Conservation (phyloP, 2,113 vertebrate species). For the Chiloscyllium plagiosum region DNA sequence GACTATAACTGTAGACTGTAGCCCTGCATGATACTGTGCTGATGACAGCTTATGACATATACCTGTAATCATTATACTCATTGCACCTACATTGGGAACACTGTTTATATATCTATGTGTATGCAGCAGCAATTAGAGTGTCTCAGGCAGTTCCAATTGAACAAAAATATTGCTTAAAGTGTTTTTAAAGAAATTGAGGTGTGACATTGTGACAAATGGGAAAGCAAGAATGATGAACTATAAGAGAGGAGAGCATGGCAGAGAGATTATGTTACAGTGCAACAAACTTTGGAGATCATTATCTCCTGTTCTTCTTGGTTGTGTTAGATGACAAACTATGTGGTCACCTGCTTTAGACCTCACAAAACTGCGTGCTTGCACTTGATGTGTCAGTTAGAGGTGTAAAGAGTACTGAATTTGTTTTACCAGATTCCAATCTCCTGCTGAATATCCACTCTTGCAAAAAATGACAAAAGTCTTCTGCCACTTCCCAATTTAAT, state of each 20-base stretch:
- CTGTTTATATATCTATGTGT: background rate
- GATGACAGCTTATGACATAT: background rate
- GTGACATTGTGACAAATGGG: background rate
- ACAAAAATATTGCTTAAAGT: conserved; percentile 8
- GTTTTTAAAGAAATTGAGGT: background rate
- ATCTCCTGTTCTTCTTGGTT: conserved; percentile 21
- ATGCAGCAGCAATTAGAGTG: background rate
- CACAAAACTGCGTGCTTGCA: background rate
- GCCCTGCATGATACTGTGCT: background rate
- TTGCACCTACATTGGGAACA: background rate
- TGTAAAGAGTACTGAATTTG: background rate
- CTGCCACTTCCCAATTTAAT: background rate
- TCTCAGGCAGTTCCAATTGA: background rate
- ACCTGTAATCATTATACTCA: background rate
- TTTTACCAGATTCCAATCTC: background rate
- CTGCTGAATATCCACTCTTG: background rate
- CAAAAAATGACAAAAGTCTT: background rate
- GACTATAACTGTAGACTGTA: background rate
- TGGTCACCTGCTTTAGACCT: conserved; percentile 16
- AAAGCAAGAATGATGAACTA: conserved; percentile 19
- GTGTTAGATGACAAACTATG: conserved; percentile 29
- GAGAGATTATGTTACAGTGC: background rate
- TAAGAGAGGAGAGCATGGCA: background rate
- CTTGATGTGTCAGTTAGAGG: background rate
- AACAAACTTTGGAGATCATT: background rate